Conservation (phyloP, 1,140 invertebrate genomes). For the Muscidifurax raptorellus region DNA sequence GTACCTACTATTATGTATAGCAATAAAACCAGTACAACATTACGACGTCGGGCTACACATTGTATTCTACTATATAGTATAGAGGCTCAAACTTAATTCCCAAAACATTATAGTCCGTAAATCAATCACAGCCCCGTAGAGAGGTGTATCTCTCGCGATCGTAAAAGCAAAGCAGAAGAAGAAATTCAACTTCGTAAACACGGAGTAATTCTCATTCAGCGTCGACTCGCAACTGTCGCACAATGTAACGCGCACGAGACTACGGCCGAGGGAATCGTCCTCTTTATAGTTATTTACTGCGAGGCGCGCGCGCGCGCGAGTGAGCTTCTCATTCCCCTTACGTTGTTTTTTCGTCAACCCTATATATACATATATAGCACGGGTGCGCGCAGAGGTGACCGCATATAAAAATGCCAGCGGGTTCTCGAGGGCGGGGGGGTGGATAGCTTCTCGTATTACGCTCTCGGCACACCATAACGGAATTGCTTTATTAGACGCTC, state of each 20-base stretch:
- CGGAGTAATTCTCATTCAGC: slow-evolving; percentile 26
- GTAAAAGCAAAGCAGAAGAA: slow-evolving; percentile 39
- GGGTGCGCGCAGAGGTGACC: slow-evolving; percentile 55
- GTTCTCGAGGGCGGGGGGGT: slow-evolving; percentile 59
- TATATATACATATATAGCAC: too few relatives aligned
- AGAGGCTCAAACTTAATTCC: neutral
- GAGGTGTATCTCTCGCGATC: neutral
- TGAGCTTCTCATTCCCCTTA: neutral
- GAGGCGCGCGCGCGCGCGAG: neutral
- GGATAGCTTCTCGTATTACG: slow-evolving; percentile 74
- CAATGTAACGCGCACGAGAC: slow-evolving; percentile 1
- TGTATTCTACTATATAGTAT: neutral
- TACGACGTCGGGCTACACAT: neutral
- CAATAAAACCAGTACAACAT: neutral
- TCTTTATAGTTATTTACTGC: slow-evolving; percentile 51
- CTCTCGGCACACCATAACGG: slow-evolving; percentile 65
- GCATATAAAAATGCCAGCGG: slow-evolving; percentile 46
- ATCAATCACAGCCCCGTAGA: neutral
- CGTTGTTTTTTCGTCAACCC: neutral
- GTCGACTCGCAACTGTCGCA: slow-evolving; percentile 18
- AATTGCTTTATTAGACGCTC: slow-evolving; percentile 73
- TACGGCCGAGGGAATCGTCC: slow-evolving; percentile 15
- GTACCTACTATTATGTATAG: neutral
- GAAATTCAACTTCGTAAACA: slow-evolving; percentile 48
- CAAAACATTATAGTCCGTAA: neutral